Conservation (phyloP, 2,888 invertebrate genomes). For the Anodontia alba region DNA sequence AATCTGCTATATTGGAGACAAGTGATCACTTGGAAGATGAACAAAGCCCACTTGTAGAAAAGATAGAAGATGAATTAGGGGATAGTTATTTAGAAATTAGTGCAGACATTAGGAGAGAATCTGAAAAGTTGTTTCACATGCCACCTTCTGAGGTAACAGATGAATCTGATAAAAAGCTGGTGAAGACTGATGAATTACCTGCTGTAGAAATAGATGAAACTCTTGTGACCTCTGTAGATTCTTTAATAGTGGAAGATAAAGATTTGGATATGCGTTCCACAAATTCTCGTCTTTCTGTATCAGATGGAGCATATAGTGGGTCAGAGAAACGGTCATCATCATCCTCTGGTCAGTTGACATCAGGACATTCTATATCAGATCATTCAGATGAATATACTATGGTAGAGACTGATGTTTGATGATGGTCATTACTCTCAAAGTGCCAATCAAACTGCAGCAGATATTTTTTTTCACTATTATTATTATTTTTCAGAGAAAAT, state of each 20-base stretch:
- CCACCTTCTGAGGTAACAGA: not conserved
- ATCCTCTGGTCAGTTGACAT: not conserved
- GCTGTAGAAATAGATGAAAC: not conserved
- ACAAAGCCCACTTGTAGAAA: slow-evolving; percentile 32
- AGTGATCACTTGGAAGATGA: slow-evolving; percentile 63
- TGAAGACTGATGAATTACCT: not conserved
- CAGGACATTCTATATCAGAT: slow-evolving; percentile 39
- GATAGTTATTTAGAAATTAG: not conserved
- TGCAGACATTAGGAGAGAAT: not conserved
- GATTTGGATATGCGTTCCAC: not conserved
- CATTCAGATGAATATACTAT: slow-evolving; percentile 70
- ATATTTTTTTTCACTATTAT: too few relatives aligned
- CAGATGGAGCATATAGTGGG: slow-evolving; percentile 7
- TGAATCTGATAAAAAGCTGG: not conserved
- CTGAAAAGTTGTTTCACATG: not conserved
- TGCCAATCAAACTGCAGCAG: too few relatives aligned
- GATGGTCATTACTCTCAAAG: too few relatives aligned
- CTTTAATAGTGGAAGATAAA: not conserved
- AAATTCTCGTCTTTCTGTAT: not conserved
- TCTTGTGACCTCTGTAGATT: not conserved
- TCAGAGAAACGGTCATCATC: slow-evolving; percentile 10
- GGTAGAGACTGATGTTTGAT: slow-evolving; percentile 71
- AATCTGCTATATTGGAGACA: slow-evolving; percentile 30
- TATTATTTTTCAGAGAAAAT: too few relatives aligned
- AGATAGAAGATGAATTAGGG: slow-evolving; percentile 5